A percentile compares a stretch with the other conserved stretches of the same genome.
phyloP scores from a whole-genome alignment of 2,797 vertebrate genomes.

The Falco rusticolus region DNA sequence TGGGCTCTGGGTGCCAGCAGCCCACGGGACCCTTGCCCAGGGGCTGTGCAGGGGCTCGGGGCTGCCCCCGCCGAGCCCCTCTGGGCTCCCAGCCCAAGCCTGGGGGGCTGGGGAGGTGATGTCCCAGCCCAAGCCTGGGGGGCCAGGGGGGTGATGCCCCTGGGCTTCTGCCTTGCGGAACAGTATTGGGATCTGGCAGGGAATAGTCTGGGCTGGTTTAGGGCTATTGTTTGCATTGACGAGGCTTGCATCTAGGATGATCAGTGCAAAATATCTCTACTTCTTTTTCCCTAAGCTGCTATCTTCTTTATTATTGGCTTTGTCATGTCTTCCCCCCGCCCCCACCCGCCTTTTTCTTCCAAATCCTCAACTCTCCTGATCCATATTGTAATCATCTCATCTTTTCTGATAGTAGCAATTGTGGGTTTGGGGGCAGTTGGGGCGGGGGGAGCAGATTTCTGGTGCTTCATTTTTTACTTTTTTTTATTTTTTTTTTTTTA shows the following conservation, averaged over 20 bases:
- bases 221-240: not conserved
- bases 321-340: not conserved
- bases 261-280: not conserved
- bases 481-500: not conserved
- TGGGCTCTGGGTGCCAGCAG: not conserved
- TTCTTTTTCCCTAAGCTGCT: not conserved
- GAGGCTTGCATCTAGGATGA: not conserved
- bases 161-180: not conserved
- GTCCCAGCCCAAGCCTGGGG: rapidly evolving
- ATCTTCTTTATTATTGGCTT: not conserved
- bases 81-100: not conserved
- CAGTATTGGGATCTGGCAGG: not conserved
- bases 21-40: rapidly evolving
- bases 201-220: not conserved
- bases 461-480: rapidly evolving
- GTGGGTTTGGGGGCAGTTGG: not conserved
- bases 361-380: not conserved
- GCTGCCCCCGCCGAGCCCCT: not conserved
- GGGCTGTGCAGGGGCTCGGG: rapidly evolving
- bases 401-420: not conserved
- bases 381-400: not conserved
- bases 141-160: not conserved
- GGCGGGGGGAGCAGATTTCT: not conserved
- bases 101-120: rapidly evolving
- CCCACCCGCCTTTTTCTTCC: not conserved